Conservation (phyloP, 2,797 vertebrate species). For the Characodon lateralis region DNA sequence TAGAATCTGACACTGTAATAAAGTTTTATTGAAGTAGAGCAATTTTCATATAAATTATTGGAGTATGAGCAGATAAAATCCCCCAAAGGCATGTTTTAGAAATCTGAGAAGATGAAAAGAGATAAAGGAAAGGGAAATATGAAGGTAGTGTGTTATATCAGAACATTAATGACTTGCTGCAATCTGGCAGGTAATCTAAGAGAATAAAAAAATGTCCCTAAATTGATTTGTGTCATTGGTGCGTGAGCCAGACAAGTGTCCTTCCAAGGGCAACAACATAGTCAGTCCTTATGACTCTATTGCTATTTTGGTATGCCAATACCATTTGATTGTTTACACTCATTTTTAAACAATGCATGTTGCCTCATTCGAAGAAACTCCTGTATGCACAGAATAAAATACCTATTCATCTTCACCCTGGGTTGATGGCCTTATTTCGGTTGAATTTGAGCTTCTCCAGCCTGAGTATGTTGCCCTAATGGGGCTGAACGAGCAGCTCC, state of each 20-base stretch:
- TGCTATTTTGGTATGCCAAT: slow-evolving; percentile 8
- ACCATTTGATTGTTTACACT: background rate
- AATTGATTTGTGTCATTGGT: slow-evolving; percentile 28
- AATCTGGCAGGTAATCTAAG: slow-evolving; percentile 36
- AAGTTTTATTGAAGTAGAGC: slow-evolving; percentile 29
- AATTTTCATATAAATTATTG: slow-evolving; percentile 23
- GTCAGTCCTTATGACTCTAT: slow-evolving; percentile 3
- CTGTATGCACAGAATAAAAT: background rate
- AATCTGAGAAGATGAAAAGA: slow-evolving; percentile 14
- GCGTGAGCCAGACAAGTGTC: slow-evolving; percentile 26
- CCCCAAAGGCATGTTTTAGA: slow-evolving; percentile 11
- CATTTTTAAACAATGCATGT: background rate
- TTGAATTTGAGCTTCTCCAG: background rate
- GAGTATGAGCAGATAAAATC: slow-evolving; percentile 20
- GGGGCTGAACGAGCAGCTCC: background rate
- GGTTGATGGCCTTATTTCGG: background rate
- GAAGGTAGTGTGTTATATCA: slow-evolving; percentile 28
- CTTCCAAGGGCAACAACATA: slow-evolving; percentile 15
- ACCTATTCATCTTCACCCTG: background rate
- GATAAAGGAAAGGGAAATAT: slow-evolving; percentile 22
- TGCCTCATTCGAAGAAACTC: background rate
- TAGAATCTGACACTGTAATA: slow-evolving; percentile 5
- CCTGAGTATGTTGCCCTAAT: background rate
- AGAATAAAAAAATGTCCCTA: slow-evolving; percentile 24
- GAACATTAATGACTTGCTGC: slow-evolving; percentile 47